Evolutionary conservation across 30 jellyfish, hydroid and myxozoan genomes (phyloP).

Genomic region (Aurelia aurita): DNA sequence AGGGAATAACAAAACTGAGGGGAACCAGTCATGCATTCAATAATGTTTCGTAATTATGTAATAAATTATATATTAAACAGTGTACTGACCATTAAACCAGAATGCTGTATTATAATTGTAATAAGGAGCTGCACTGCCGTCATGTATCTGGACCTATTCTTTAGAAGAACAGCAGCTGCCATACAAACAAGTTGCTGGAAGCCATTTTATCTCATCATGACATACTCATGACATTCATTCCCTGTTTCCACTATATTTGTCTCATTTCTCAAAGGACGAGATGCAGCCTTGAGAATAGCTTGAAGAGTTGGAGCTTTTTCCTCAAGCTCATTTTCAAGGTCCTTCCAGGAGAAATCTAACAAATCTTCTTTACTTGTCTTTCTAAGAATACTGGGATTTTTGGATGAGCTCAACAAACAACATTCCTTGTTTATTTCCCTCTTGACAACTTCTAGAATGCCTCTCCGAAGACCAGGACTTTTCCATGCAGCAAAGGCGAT

Average conservation of each 20-base stretch:
- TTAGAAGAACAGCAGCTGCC: slow-evolving; percentile 53
- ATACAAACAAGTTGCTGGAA: slow-evolving; percentile 46
- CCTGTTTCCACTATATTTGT: not conserved
- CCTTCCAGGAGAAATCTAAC: slow-evolving; percentile 4
- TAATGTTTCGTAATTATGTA: no score
- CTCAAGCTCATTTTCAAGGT: slow-evolving; percentile 21
- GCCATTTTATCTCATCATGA: slow-evolving; percentile 4
- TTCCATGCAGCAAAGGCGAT: slow-evolving; percentile 52
- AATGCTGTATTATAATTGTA: no score
- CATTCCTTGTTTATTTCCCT: slow-evolving; percentile 26
- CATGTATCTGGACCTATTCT: slow-evolving; percentile 5
- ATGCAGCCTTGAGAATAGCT: not conserved
- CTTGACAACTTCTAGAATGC: not conserved
- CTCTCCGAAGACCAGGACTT: not conserved
- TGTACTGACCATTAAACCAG: no score
- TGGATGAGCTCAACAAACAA: slow-evolving; percentile 11
- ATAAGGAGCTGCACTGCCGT: no score
- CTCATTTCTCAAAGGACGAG: not conserved
- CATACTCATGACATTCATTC: not conserved
- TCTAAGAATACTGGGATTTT: slow-evolving; percentile 29
- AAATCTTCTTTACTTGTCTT: slow-evolving; percentile 35
- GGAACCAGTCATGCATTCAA: no score
- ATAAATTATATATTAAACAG: no score
- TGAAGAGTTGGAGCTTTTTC: slow-evolving; percentile 30
- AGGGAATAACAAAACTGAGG: no score